Evolutionary conservation across 2,797 vertebrate genomes (phyloP).

Genomic region (Rhinichthys osculus): DNA sequence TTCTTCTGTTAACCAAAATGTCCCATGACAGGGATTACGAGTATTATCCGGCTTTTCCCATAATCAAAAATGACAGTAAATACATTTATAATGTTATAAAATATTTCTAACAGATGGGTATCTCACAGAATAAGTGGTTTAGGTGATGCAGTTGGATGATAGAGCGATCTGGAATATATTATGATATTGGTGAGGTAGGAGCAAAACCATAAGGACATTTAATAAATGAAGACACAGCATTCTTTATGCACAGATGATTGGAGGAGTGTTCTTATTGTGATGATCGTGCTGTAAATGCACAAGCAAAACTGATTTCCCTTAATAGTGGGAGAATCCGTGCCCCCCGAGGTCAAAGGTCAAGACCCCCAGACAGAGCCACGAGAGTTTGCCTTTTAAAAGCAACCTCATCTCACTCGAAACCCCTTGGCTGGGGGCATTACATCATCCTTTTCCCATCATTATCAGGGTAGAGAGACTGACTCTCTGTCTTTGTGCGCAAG

Average conservation of each 20-base stretch:
- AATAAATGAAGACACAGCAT: constrained; percentile 1
- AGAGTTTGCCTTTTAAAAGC: constrained; percentile 54
- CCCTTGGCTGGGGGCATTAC: constrained; percentile 57
- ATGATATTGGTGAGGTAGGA: neutral
- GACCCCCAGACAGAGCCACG: constrained; percentile 46
- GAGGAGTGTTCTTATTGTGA: neutral
- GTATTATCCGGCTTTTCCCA: neutral
- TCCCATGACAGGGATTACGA: neutral
- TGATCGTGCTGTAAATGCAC: neutral
- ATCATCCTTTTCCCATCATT: constrained; percentile 60
- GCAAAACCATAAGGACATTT: neutral
- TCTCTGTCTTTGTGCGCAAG: constrained; percentile 28
- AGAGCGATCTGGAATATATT: neutral
- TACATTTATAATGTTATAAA: too few species aligned
- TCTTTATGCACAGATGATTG: neutral
- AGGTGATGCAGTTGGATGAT: neutral
- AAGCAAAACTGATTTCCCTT: constrained; percentile 30
- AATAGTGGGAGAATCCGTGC: constrained; percentile 39
- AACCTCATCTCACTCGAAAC: constrained; percentile 54
- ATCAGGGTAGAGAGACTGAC: constrained; percentile 45
- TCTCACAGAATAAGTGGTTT: neutral
- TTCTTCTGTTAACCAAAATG: neutral
- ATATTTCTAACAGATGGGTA: too few species aligned
- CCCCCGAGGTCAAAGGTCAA: constrained; percentile 44
- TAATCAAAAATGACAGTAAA: too few species aligned